A percentile compares a stretch with the other conserved stretches of the same genome.
Conservation (phyloP, 2,797 vertebrate species). For the Malacoctenus gilli region DNA sequence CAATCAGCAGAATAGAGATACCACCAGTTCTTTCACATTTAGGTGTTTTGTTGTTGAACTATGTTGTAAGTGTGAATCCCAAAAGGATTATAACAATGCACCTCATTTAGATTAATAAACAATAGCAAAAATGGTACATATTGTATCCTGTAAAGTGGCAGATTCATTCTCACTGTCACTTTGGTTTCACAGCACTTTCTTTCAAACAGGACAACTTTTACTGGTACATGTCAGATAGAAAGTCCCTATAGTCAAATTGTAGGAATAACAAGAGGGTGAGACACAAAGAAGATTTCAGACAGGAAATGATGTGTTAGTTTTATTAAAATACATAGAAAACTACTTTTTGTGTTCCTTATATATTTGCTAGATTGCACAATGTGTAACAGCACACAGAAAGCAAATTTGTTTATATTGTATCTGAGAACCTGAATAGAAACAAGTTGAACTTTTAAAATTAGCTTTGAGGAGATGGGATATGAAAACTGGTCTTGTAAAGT, state of each 20-base stretch:
- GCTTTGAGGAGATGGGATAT: constrained; percentile 53
- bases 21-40: too few relatives aligned
- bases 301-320: constrained; percentile 84
- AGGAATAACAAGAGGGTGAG: constrained; percentile 71
- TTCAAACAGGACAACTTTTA: constrained; percentile 55
- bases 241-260: constrained; percentile 42
- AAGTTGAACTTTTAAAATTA: constrained; percentile 60
- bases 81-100: too few relatives aligned
- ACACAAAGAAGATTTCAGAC: constrained; percentile 84
- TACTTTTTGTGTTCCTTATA: constrained; percentile 83
- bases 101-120: too few relatives aligned
- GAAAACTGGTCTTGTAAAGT: constrained; percentile 43
- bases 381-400: constrained; percentile 82
- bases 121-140: neutral
- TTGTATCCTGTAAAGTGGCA: constrained; percentile 1
- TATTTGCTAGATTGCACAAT: constrained; percentile 83
- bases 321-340: constrained; percentile 92
- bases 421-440: constrained; percentile 74
- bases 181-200: constrained; percentile 52
- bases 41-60: too few relatives aligned
- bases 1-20: too few relatives aligned
- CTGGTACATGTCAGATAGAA: constrained; percentile 44
- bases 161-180: constrained; percentile 11
- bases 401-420: constrained; percentile 67
- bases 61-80: too few relatives aligned